phyloP scores from a whole-genome alignment of 2,888 invertebrate genomes.

The Apamea sordens region DNA sequence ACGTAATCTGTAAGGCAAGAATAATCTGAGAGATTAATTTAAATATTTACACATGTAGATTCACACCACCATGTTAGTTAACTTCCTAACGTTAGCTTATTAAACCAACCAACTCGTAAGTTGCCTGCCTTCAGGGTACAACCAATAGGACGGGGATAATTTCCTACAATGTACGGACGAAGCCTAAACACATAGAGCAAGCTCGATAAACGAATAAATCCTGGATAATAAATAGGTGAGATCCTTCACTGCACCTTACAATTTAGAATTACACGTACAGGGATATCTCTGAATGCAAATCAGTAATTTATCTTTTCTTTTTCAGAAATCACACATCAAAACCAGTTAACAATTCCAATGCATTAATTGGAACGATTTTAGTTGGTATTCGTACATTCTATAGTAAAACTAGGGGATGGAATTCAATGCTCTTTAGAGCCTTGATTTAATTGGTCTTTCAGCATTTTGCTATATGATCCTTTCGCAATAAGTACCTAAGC shows the following conservation, averaged over 20 bases:
- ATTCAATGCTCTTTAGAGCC: neutral
- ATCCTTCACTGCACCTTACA: constrained; percentile 32
- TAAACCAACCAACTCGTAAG: constrained; percentile 22
- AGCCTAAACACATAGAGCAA: constrained; percentile 51
- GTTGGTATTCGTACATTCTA: too few relatives aligned
- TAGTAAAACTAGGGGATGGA: neutral
- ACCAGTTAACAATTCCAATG: constrained; percentile 1
- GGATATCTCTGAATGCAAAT: constrained; percentile 36
- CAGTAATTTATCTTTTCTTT: constrained; percentile 27
- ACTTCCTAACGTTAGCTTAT: constrained; percentile 13
- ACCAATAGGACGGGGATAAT: constrained; percentile 42
- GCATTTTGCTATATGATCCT: neutral
- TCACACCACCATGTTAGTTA: constrained; percentile 11
- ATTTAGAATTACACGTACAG: constrained; percentile 45
- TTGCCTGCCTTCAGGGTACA: constrained; percentile 34
- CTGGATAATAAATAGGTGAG: constrained; percentile 46
- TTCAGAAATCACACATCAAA: constrained; percentile 39
- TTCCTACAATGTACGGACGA: constrained; percentile 26
- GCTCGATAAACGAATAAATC: constrained; percentile 57
- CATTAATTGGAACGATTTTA: constrained; percentile 2
- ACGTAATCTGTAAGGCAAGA: neutral
- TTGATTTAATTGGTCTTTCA: neutral
- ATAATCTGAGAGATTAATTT: neutral
- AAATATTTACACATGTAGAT: neutral
- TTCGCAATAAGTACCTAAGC: neutral